Evolutionary conservation across 2,113 vertebrate species (phyloP), one percentile per base, ranked within the genome.

Genomic region (Scortum barcoo): DNA sequence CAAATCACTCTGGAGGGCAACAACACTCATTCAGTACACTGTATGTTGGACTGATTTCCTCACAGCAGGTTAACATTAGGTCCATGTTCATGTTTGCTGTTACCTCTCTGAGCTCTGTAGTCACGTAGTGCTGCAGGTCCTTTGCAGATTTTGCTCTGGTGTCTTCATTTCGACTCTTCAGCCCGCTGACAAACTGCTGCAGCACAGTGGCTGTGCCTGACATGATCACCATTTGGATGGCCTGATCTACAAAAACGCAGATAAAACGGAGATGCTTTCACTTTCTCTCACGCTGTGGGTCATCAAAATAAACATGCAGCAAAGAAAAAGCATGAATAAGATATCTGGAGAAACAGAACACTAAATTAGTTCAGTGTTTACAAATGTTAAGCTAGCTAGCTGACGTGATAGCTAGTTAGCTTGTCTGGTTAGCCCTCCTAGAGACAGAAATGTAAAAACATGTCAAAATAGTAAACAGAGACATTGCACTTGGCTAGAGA

Each of bases 91-190:
- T 19, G 30, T 48, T n/a, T 22, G 56, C 19, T 3, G 86, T 83
- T 83, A 99, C 98, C 94, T 99, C 98, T 24, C 98, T 95, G 26
- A 99, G 97, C 91, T 99, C 98, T 88, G 98, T 98, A 66, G 98
- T 99, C 91, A 99, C 98, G 85, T 99, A 99, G 85, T 99, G 98
- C 83, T 99, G 98, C 79, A 99, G 93, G 68, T 99, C 98, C 92
- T 99, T 99, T 78, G 98, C 98, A 61, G 98, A 96, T 86, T 99
- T 99, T 0, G 98, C 97, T 72, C 98, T 94, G 0, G 96, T 97
- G 90, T 99, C 98, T 84, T 99, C 98, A 56, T 96, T 99, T 63
- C 97, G 96, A 91, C 96, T 99, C 94, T 99, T 99, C 75, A 99
- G 92, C 53, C 98, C 98, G 0, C 97, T 96, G 89, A 98, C 96